Conservation (phyloP, 1,140 invertebrate species). For the Aradophagus sp. region DNA sequence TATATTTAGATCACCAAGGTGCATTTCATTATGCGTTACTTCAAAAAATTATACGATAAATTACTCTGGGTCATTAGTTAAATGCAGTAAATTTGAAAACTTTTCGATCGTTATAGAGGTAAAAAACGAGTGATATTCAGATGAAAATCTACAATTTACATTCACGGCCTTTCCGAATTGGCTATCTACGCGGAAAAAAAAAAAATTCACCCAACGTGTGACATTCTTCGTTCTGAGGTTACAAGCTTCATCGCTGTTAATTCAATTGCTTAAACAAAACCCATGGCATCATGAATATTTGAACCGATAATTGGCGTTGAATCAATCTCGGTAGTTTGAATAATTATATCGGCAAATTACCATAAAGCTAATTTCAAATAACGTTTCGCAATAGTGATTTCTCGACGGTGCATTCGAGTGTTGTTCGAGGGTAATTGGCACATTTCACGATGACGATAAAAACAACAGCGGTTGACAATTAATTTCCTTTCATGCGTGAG, state of each 20-base stretch:
- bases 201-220: too few relatives aligned
- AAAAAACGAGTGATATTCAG: too few relatives aligned
- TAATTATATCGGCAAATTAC: conserved; percentile 51
- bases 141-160: too few relatives aligned
- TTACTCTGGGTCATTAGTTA: too few relatives aligned
- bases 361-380: conserved; percentile 56
- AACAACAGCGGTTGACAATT: conserved; percentile 55
- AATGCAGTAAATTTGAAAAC: too few relatives aligned
- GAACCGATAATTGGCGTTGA: conserved; percentile 42
- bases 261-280: conserved; percentile 24
- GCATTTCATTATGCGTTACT: too few relatives aligned
- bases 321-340: conserved; percentile 39
- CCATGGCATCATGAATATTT: conserved; percentile 32
- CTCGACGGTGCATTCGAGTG: conserved; percentile 30
- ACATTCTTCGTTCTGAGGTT: not conserved
- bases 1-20: too few relatives aligned
- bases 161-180: too few relatives aligned
- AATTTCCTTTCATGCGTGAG: conserved; percentile 50
- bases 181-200: too few relatives aligned
- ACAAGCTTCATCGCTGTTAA: conserved; percentile 17
- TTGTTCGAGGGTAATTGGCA: conserved; percentile 50
- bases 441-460: conserved; percentile 54
- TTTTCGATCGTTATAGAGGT: too few relatives aligned
- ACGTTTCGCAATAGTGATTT: conserved; percentile 46
- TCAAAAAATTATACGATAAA: too few relatives aligned